Evolutionary conservation across 1,140 invertebrate species (phyloP), one percentile per base, ranked within the genome.

Genomic region (Ostrea denselamellosa): DNA sequence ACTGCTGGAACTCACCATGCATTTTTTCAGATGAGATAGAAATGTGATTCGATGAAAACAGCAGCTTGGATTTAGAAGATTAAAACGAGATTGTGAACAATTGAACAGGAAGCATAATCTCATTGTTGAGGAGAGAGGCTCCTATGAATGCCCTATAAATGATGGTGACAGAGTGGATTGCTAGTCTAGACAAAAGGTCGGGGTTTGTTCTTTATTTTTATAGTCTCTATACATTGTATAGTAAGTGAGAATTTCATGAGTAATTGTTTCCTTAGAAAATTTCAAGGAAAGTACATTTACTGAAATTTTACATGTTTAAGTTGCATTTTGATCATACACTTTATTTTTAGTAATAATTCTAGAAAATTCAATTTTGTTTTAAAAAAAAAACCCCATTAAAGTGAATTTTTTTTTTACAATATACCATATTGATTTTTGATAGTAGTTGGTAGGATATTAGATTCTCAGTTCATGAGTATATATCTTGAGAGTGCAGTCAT

Each of bases 81-180:
- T 25, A 68, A 68, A 10, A 34, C 12, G 14, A 28, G 58, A 62
- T 44, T 44, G 34, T 44, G 34, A 58, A 58, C 17, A 62, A 62
- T 77, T 77, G 2, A 17, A 25, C 12, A 5, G 68, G 3, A 17
- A n/a, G 0, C 10, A 0, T 19, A 34, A 28, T 77, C 12, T 77
- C 9, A 14, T 12, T 77, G 25, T 25, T 7, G 4, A 62, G 58
- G 22, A 34, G 28, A 14, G 25, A 77, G 0, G 22, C 14, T 4
- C 68, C 68, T 34, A 77, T 77, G 68, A 77, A 10, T 77, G 68
- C 22, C 34, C 17, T 83, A 52, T 83, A 83, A n/a, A 83, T 83
- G 82, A 90, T 90, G 90, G 90, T 89, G 34, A 89, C 90, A 56
- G 90, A 90, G 86, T 90, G 90, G 90, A 89, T 90, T 86, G 83